Percentiles rank a stretch among this genome's conserved stretches.
These are phyloP conservation scores for Tetrapedia diversipes DNA, from an alignment of 2,888 invertebrate genomes.

Conservation along the genomic window DNA sequence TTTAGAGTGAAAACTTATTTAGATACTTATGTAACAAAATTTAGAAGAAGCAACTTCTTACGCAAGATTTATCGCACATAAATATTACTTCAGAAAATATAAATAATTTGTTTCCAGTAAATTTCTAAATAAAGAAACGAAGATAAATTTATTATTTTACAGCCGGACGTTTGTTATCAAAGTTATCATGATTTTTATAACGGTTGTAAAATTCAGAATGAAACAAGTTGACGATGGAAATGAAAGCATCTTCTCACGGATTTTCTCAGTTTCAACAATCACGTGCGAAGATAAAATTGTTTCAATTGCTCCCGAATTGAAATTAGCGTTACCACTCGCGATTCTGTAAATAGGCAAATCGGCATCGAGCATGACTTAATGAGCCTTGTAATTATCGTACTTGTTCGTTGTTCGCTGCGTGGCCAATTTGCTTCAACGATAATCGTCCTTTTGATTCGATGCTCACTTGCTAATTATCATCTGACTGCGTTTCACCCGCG, in stretches of 20 bases:
- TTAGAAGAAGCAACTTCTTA: too few relatives aligned
- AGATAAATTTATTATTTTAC: too few relatives aligned
- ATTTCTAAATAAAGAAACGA: too few relatives aligned
- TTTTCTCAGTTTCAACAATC: neutral
- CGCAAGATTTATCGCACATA: too few relatives aligned
- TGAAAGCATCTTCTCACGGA: neutral
- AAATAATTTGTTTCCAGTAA: too few relatives aligned
- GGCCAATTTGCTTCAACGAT: slow-evolving; percentile 43
- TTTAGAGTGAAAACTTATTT: too few relatives aligned
- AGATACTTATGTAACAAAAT: too few relatives aligned
- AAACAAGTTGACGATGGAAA: neutral
- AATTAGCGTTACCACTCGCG: slow-evolving; percentile 15
- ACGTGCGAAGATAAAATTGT: slow-evolving; percentile 11
- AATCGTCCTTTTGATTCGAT: slow-evolving; percentile 33
- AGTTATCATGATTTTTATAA: too few relatives aligned
- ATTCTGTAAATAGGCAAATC: slow-evolving; percentile 22
- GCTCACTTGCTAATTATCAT: slow-evolving; percentile 30
- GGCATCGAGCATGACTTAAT: slow-evolving; percentile 26
- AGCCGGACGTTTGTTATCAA: too few relatives aligned
- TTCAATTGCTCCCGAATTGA: slow-evolving; percentile 9
- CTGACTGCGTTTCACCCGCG: neutral
- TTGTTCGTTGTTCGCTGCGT: slow-evolving; percentile 25
- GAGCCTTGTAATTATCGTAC: slow-evolving; percentile 25
- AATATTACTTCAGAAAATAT: too few relatives aligned
- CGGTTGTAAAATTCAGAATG: too few relatives aligned